Percentiles rank a stretch among this genome's conserved stretches.
phyloP scores from a whole-genome alignment of 2,797 vertebrate species.

The Helicolenus hilgendorfi region DNA sequence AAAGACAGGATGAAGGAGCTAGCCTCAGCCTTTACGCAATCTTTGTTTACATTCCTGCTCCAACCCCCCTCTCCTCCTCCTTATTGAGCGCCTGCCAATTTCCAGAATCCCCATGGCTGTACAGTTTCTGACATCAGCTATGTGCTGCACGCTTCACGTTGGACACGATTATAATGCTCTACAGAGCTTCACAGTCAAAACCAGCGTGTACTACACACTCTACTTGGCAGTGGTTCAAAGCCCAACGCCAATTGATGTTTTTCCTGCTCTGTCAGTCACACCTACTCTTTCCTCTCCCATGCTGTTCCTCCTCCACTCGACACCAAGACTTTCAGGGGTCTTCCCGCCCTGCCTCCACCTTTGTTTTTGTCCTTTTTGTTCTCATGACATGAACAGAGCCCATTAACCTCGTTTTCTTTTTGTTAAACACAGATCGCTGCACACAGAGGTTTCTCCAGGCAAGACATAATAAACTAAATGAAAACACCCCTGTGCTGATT shows the following conservation, averaged over 20 bases:
- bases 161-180: slow-evolving; percentile 74
- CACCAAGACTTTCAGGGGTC: slow-evolving; percentile 61
- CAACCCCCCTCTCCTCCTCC: slow-evolving; percentile 48
- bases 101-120: slow-evolving; percentile 81
- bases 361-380: slow-evolving; percentile 53
- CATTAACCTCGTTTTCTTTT: slow-evolving; percentile 45
- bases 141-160: slow-evolving; percentile 50
- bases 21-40: slow-evolving; percentile 81
- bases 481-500: slow-evolving; percentile 11
- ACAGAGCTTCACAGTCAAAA: slow-evolving; percentile 71
- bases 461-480: background rate
- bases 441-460: slow-evolving; percentile 3
- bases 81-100: slow-evolving; percentile 80
- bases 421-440: slow-evolving; percentile 49
- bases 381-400: slow-evolving; percentile 31
- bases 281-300: slow-evolving; percentile 22
- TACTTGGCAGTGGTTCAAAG: slow-evolving; percentile 83
- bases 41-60: slow-evolving; percentile 89
- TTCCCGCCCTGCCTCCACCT: slow-evolving; percentile 29
- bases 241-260: slow-evolving; percentile 41
- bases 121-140: slow-evolving; percentile 81
- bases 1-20: slow-evolving; percentile 45
- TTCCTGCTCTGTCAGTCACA: slow-evolving; percentile 58
- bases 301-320: slow-evolving; percentile 30
- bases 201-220: slow-evolving; percentile 63